phyloP scores from a whole-genome alignment of 2,888 invertebrate species.

The Synergus laeviventris region DNA sequence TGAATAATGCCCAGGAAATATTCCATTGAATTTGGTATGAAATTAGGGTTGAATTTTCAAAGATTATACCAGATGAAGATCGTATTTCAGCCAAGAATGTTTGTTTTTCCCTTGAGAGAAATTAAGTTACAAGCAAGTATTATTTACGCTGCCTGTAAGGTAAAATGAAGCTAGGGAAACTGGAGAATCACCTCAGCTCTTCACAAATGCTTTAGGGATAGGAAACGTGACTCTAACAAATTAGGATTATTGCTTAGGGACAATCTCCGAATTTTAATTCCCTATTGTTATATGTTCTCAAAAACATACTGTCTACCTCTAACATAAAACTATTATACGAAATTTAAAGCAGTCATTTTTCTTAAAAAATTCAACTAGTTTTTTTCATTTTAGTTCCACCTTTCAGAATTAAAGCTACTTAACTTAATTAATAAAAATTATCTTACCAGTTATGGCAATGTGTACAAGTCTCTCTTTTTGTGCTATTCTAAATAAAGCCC shows the following conservation, averaged over 20 bases:
- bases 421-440: background rate
- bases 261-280: background rate
- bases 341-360: too few species aligned
- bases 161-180: conserved; percentile 7
- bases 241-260: conserved; percentile 11
- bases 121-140: conserved; percentile 2
- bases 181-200: background rate
- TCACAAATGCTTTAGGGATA: conserved; percentile 18
- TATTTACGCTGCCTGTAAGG: conserved; percentile 10
- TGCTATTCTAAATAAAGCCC: conserved; percentile 82
- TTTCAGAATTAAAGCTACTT: background rate
- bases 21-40: conserved; percentile 1
- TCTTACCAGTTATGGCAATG: conserved; percentile 83
- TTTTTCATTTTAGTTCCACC: too few species aligned
- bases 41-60: background rate
- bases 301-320: too few species aligned
- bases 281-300: too few species aligned
- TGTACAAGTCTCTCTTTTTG: conserved; percentile 82
- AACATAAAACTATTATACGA: too few species aligned
- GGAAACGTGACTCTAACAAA: conserved; percentile 27
- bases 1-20: conserved; percentile 18
- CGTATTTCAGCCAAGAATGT: conserved; percentile 11
- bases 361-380: too few species aligned
- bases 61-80: background rate
- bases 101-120: conserved; percentile 21